Evolutionary conservation across 2,888 invertebrate species (phyloP).

Genomic region (Cephus pygmeus): DNA sequence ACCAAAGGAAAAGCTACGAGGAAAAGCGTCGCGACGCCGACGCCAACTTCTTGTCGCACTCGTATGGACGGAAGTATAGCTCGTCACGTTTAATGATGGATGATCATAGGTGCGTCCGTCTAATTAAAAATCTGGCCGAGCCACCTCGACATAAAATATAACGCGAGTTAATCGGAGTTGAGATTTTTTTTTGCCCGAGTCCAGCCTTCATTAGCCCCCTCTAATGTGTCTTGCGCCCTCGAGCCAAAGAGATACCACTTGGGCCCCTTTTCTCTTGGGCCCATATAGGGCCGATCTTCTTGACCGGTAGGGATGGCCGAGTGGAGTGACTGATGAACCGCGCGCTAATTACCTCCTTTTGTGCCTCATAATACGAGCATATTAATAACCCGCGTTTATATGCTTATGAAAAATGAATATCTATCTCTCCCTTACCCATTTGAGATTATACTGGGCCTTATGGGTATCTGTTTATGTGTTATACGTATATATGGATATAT

Average conservation of each 20-base stretch:
- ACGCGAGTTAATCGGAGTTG: conserved; percentile 51
- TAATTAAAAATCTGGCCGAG: conserved; percentile 47
- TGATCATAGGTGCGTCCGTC: conserved; percentile 35
- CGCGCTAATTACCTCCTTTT: conserved; percentile 62
- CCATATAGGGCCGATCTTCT: conserved; percentile 24
- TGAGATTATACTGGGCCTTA: background rate
- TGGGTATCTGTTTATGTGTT: background rate
- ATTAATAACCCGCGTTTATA: conserved; percentile 62
- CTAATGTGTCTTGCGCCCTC: conserved; percentile 54
- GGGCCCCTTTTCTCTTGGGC: conserved; percentile 21
- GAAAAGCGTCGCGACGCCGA: background rate
- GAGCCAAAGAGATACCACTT: conserved; percentile 35
- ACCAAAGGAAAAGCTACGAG: background rate
- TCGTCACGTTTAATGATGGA: conserved; percentile 34
- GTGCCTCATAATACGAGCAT: conserved; percentile 54
- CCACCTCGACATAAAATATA: conserved; percentile 43
- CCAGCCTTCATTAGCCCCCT: conserved; percentile 55
- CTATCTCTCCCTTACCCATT: conserved; percentile 28
- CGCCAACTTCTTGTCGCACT: background rate
- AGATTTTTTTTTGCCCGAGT: conserved; percentile 15
- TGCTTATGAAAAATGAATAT: conserved; percentile 59
- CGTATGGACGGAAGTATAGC: background rate
- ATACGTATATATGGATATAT: background rate
- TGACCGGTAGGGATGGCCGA: conserved; percentile 31
- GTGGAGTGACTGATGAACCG: conserved; percentile 62